Evolutionary conservation across 1,140 invertebrate genomes (phyloP).

Genomic region (Carcinoscorpius rotundicauda): DNA sequence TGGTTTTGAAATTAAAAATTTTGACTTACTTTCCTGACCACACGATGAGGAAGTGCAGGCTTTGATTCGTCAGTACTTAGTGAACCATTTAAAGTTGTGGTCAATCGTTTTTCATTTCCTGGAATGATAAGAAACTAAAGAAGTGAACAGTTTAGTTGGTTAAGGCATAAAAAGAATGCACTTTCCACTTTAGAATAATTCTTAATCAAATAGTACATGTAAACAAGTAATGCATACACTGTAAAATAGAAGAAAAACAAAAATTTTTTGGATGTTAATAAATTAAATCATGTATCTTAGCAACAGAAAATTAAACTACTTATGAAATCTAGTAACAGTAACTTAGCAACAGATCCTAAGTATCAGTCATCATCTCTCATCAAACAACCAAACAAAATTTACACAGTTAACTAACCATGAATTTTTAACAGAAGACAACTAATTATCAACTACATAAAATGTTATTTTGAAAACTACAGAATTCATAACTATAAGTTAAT

Average conservation of each 20-base stretch:
- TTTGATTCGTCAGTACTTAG: conserved; percentile 15
- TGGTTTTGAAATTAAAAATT: too few relatives aligned
- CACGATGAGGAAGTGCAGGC: conserved; percentile 17
- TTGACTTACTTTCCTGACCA: too few relatives aligned
- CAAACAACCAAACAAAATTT: too few relatives aligned
- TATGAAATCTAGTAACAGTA: too few relatives aligned
- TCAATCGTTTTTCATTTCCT: conserved; percentile 19
- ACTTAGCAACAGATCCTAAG: too few relatives aligned
- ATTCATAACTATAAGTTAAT: too few relatives aligned
- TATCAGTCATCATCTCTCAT: too few relatives aligned
- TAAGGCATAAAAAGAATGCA: not conserved
- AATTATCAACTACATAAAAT: too few relatives aligned
- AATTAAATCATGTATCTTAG: conserved; percentile 25
- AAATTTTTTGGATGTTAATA: conserved; percentile 33
- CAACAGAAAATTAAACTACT: too few relatives aligned
- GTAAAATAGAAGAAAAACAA: not conserved
- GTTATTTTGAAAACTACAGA: too few relatives aligned
- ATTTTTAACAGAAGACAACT: too few relatives aligned
- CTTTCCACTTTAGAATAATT: conserved; percentile 2
- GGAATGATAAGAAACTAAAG: not conserved
- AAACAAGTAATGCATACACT: conserved; percentile 4
- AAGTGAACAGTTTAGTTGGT: not conserved
- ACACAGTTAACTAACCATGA: too few relatives aligned
- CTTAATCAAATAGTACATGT: not conserved
- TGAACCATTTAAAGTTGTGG: conserved; percentile 12